These are phyloP conservation scores for Apomyelois bistriatella DNA, from an alignment of 2,888 invertebrate genomes.

Conservation along the genomic window DNA sequence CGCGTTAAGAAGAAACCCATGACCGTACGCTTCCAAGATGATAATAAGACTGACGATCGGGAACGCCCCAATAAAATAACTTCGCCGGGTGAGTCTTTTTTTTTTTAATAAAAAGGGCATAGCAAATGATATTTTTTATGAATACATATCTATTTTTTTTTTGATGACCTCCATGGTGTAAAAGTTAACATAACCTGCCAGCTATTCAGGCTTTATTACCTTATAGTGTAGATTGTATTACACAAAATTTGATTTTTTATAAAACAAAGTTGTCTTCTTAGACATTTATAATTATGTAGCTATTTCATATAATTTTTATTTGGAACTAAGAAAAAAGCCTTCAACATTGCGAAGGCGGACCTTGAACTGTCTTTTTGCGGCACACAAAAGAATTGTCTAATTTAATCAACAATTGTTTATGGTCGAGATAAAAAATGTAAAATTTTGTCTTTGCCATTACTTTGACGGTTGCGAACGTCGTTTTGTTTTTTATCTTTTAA, in stretches of 20 bases:
- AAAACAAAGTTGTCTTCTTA: too few species aligned
- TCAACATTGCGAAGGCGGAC: not conserved
- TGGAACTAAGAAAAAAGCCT: too few species aligned
- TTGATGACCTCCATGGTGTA: too few species aligned
- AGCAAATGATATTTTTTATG: not conserved
- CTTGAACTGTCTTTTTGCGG: constrained; percentile 6
- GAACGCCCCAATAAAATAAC: constrained; percentile 56
- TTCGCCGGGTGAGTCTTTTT: constrained; percentile 58
- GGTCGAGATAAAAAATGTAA: not conserved
- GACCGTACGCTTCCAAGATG: constrained; percentile 73
- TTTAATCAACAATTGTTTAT: constrained; percentile 9
- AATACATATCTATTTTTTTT: too few species aligned
- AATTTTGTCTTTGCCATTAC: not conserved
- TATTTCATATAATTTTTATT: too few species aligned
- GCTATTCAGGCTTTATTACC: too few species aligned
- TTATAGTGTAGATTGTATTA: too few species aligned
- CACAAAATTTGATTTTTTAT: too few species aligned
- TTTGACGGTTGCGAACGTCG: not conserved
- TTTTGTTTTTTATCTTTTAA: not conserved
- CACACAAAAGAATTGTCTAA: constrained; percentile 4
- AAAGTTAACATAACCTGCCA: too few species aligned
- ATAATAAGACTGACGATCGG: constrained; percentile 60
- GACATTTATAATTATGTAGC: too few species aligned
- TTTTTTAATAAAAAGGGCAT: not conserved
- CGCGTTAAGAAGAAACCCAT: constrained; percentile 67